Evolutionary conservation across 2,113 vertebrate genomes (phyloP).

Genomic region (Amphilophus citrinellus): DNA sequence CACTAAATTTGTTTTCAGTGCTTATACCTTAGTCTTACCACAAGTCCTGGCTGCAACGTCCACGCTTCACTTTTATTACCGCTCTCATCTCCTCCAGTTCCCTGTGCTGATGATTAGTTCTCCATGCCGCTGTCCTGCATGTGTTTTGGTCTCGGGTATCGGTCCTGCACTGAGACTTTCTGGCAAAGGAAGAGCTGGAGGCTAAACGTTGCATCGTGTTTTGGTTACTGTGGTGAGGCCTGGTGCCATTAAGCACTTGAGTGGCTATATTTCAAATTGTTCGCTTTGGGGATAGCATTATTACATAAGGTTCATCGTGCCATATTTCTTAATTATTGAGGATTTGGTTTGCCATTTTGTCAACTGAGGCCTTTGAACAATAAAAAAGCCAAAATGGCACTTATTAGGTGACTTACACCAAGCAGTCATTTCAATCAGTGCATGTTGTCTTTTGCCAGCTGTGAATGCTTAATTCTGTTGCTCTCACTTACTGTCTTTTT

Average conservation of each 20-base stretch:
- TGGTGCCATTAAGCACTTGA: slow-evolving; percentile 43
- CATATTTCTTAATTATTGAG: slow-evolving; percentile 45
- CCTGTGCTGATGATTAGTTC: slow-evolving; percentile 52
- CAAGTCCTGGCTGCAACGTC: slow-evolving; percentile 53
- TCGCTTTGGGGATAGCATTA: neutral
- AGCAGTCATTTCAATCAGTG: slow-evolving; percentile 40
- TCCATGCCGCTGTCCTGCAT: slow-evolving; percentile 51
- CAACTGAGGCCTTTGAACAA: slow-evolving; percentile 23
- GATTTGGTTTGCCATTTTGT: slow-evolving; percentile 39
- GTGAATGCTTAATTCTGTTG: slow-evolving; percentile 20
- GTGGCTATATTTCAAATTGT: slow-evolving; percentile 25
- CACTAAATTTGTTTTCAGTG: slow-evolving; percentile 49
- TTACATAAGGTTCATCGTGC: slow-evolving; percentile 5
- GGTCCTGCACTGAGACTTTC: slow-evolving; percentile 28
- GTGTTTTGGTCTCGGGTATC: slow-evolving; percentile 46
- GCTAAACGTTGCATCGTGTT: slow-evolving; percentile 62
- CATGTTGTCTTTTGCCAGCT: slow-evolving; percentile 18
- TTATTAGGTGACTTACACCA: neutral
- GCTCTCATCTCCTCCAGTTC: slow-evolving; percentile 51
- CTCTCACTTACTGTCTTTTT: neutral
- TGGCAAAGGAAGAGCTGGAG: slow-evolving; percentile 28
- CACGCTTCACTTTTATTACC: slow-evolving; percentile 39
- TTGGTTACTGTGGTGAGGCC: slow-evolving; percentile 64
- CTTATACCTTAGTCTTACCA: slow-evolving; percentile 40
- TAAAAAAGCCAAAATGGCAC: neutral